Base-by-base conservation (phyloP, 2,113 vertebrate genomes). In the Terrapene triunguis region DNA sequence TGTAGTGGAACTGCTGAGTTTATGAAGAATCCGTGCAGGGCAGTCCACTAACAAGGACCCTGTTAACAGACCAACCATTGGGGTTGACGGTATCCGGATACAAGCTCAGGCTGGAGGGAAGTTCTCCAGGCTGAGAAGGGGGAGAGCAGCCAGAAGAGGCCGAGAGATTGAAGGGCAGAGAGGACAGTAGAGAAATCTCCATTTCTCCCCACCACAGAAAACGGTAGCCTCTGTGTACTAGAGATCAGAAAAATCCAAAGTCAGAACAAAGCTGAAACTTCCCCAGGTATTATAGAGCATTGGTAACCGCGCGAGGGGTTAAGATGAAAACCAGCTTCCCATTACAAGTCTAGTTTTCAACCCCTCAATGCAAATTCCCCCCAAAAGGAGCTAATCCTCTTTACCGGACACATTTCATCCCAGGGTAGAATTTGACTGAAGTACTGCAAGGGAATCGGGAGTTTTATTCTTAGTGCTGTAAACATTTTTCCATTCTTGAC, bases 401-500 rank as follows among this genome's bases (percentile, higher is more conserved):
- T 44, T 44, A 76, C 22, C 8, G 13, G 32, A 44, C 72, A 25
- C 1, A 94, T 88, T 65, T 69, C 10, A 83, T 85, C 22, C 76
- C 13, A 0, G 0, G 29, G 29, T 35, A 62, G 0, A 2, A 24
- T 76, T 24, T 76, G 72, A 25, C 38, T 9, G 55, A 35, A 62
- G 13, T 62, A 62, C 29, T 35, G 25, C 27, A 42, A 72, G 35
- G 76, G 42, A 22, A 57, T 74, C 21, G 5, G 88, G 6, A 27
- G 48, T 24, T 38, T 80, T 3, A 4, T 3, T 1, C 1, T 53
- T 5, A 0, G 82, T 8, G 10, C 10, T 27, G 8, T 25, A 53
- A 13, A 6, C 35, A 2, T 0, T 0, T 16, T 55, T 16, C 44
- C 29, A 1, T n/a, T 44, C 19, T 19, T 17, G 69, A 72, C 35